Evolutionary conservation across 2,797 vertebrate species (phyloP).

Genomic region (Falco novaeseelandiae): DNA sequence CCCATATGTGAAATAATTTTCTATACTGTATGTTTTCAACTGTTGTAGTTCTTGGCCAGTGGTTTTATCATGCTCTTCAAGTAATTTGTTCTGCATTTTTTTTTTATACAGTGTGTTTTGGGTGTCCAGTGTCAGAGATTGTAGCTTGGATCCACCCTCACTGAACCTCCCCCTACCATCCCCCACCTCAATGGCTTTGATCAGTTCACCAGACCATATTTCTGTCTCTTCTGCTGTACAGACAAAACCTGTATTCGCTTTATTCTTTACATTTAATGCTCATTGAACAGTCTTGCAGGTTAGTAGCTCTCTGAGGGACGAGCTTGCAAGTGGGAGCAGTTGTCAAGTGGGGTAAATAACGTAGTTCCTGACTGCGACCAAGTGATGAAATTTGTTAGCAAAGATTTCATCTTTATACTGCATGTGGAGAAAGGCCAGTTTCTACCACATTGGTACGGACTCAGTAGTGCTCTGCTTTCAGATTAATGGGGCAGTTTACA

Average conservation of each 20-base stretch:
- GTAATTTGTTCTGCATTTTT: background rate
- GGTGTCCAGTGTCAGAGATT: background rate
- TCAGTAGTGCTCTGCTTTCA: background rate
- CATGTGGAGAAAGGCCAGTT: background rate
- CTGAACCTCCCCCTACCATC: fast-evolving
- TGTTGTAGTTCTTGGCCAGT: background rate
- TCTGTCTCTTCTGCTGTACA: background rate
- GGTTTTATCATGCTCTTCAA: background rate
- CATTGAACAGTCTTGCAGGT: background rate
- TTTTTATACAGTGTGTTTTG: background rate
- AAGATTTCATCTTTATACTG: background rate
- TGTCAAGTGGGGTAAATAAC: background rate
- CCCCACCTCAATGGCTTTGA: background rate
- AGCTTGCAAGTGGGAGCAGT: background rate
- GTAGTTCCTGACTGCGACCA: background rate
- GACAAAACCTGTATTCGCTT: background rate
- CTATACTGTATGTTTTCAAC: background rate
- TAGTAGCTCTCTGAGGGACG: background rate
- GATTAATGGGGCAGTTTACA: background rate
- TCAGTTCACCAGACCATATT: background rate
- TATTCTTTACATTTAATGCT: background rate
- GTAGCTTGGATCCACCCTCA: background rate
- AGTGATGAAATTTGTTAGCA: background rate
- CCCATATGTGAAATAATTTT: background rate
- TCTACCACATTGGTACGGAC: background rate